Base-by-base conservation (phyloP, 2,888 invertebrate genomes). In the Drosophila meridionalis region DNA sequence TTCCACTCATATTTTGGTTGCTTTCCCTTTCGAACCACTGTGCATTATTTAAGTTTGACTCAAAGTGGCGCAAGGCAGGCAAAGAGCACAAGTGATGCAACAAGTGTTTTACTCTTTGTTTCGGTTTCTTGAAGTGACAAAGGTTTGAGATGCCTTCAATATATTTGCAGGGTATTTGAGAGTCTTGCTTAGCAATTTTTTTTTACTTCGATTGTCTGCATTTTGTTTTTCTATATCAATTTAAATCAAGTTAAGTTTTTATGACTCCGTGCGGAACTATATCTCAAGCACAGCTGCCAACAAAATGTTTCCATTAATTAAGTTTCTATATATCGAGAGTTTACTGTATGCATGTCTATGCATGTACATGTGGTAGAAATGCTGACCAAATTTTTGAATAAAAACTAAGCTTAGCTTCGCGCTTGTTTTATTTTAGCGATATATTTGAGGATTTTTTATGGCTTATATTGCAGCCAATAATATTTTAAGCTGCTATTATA, bases 371-470 rank as follows among this genome's bases (percentile, higher is more conserved):
- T 53, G 67, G 60, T 36, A 40, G 59, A 63, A 61, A 66, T 63
- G 53, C 34, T 64, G 12, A 42, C 53, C 64, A 66, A 83, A 76
- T 68, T 67, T 59, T 40, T n/a, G 56, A 60, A 62, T 47, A 45
- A 72, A 60, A 69, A 80, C 50, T 80, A 63, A 59, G 82, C 80
- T 80, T 86, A 86, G 87, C 45, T 60, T 9, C 56, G 50, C 73
- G 50, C 52, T 69, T 67, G 56, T 58, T 66, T 38, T 55, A 36
- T 73, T 76, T 64, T 47, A 58, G 64, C 66, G 59, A 69, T 83
- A 73, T 66, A 83, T 87, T 84, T 74, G 52, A 53, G 52, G 43
- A 26, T 32, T 62, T 59, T 66, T 67, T 30, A 55, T 55, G 53
- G 53, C 34, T 55, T 55, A 38, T 55, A 28, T 42, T 38, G 30